Base-by-base conservation (phyloP, 2,797 vertebrate genomes). In the Phoebastria nigripes region DNA sequence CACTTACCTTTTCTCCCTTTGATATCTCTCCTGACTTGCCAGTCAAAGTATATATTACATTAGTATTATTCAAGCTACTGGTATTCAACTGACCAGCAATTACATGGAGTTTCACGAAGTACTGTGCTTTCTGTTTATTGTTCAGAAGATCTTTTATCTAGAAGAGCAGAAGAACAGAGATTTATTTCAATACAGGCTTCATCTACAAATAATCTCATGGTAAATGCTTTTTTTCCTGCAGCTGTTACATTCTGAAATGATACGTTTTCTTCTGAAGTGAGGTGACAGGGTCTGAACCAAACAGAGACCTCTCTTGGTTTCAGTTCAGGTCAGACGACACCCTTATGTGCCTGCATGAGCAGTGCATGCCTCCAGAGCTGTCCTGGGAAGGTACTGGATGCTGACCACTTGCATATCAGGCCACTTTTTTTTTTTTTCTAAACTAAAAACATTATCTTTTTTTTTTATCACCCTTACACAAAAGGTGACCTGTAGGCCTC, bases 31-130 rank as follows among this genome's bases (percentile, higher is more conserved):
- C 99, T 3, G 98, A 88, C 94, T 98, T 99, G 56, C 99, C 99
- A 0, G 99, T 99, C 95, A 99, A 89, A 15, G 98, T 99, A 79
- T 99, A 99, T 97, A 98, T 98, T 19, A 97, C 72, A 25, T 97
- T 80, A 2, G 89, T 98, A 46, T 80, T 97, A 82, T 98, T 99
- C 97, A 99, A 97, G 7, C 18, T 89, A 49, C 98, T 97, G 3
- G 95, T 96, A 28, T 97, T 95, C 96, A 99, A 92, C 61, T 98
- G 98, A 29, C 99, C 99, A 4, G 99, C 98, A 63, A 99, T 98
- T 96, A 99, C 94, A 93, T 99, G 99, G 70, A 99, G 98, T 81
- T 99, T 99, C 87, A 98, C 97, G 6, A 99, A 98, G 97, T 99
- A 98, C 28, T 96, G 98, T 12, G 98, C 97, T 80, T 97, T 98